Evolutionary conservation across 2,888 invertebrate genomes (phyloP).

Genomic region (Chironomus tentans): DNA sequence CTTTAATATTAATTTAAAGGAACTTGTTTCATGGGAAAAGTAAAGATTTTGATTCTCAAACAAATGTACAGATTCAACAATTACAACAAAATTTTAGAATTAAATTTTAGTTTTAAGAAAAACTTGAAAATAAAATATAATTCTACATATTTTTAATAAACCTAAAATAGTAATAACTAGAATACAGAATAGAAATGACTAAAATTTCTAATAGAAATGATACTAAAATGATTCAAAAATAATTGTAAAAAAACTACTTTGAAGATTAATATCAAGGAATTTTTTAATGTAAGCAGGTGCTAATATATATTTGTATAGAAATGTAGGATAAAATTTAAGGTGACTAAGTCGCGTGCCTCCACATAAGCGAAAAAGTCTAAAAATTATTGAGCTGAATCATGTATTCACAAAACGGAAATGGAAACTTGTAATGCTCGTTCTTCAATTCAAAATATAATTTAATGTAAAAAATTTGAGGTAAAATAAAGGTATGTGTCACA

Average conservation of each 20-base stretch:
- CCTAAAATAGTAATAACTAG: no score
- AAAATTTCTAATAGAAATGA: no score
- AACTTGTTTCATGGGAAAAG: constrained; percentile 11
- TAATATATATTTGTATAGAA: background rate
- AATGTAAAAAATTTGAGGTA: background rate
- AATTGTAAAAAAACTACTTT: no score
- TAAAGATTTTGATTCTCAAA: no score
- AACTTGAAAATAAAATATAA: no score
- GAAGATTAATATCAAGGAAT: background rate
- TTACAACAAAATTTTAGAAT: no score
- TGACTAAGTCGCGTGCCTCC: constrained; percentile 17
- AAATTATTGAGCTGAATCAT: constrained; percentile 18
- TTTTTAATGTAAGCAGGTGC: background rate
- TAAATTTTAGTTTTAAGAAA: no score
- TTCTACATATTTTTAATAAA: no score
- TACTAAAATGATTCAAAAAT: no score
- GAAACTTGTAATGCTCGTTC: background rate
- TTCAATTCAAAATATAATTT: background rate
- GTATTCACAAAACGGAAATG: background rate
- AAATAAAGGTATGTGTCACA: background rate
- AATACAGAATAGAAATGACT: no score
- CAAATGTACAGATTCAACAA: no score
- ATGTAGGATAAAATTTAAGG: background rate
- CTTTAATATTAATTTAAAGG: background rate
- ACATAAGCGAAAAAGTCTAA: background rate